phyloP scores from a whole-genome alignment of 2,797 vertebrate species.

The Xerus rutilus region DNA sequence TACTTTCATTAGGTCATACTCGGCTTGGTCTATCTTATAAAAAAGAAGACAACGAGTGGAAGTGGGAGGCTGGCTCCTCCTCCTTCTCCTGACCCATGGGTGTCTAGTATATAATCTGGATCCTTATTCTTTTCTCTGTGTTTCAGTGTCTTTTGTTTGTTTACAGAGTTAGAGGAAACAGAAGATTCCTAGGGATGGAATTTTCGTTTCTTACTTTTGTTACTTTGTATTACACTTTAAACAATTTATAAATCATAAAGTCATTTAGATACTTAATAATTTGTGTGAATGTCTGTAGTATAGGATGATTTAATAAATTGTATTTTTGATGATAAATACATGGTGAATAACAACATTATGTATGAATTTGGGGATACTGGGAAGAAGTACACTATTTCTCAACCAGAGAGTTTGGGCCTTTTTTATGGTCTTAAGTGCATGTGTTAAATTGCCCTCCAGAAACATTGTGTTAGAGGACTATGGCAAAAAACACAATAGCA shows the following conservation, averaged over 20 bases:
- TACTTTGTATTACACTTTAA: not conserved
- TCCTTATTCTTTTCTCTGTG: not conserved
- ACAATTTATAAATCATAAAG: not conserved
- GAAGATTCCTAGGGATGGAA: not conserved
- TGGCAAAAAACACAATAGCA: not conserved
- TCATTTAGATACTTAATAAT: not conserved
- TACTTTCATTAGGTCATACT: not conserved
- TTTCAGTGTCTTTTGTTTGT: not conserved
- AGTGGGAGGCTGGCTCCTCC: not conserved
- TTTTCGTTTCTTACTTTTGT: not conserved
- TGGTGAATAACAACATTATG: not conserved
- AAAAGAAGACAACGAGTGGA: not conserved
- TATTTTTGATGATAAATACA: not conserved
- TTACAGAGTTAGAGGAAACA: not conserved
- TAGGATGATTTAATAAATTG: not conserved
- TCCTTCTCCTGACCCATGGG: not conserved
- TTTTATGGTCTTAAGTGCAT: not conserved
- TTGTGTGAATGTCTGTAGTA: not conserved
- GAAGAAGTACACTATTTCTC: not conserved
- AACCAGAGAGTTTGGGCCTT: not conserved
- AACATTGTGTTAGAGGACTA: not conserved
- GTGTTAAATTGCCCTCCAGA: not conserved
- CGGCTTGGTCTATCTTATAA: slow-evolving; percentile 47
- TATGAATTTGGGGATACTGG: not conserved
- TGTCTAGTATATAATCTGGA: not conserved